phyloP scores from a whole-genome alignment of 2,888 invertebrate genomes.

The Hoplodrina ambigua region DNA sequence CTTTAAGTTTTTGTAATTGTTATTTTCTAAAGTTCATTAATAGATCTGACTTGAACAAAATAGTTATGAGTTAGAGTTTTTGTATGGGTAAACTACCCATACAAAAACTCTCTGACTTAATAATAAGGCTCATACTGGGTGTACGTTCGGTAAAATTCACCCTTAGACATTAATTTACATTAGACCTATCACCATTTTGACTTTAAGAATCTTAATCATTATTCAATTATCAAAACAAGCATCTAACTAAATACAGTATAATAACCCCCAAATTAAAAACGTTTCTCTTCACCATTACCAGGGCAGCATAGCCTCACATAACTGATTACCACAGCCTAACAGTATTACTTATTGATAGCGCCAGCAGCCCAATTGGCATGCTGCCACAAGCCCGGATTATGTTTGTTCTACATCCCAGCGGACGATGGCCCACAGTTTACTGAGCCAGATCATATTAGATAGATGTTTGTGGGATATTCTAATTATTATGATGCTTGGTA shows the following conservation, averaged over 20 bases:
- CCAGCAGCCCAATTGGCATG: slow-evolving; percentile 59
- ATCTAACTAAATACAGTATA: neutral
- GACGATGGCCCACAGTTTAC: slow-evolving; percentile 43
- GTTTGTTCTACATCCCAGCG: slow-evolving; percentile 57
- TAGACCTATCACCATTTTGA: too few species aligned
- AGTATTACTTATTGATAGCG: slow-evolving; percentile 62
- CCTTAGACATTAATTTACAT: too few species aligned
- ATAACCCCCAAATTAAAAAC: neutral
- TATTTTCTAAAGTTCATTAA: too few species aligned
- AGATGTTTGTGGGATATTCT: slow-evolving; percentile 38
- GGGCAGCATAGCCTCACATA: slow-evolving; percentile 23
- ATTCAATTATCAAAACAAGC: neutral
- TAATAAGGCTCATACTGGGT: too few species aligned
- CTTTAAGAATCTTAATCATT: too few species aligned
- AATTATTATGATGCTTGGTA: slow-evolving; percentile 17
- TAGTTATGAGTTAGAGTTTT: too few species aligned
- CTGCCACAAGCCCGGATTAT: slow-evolving; percentile 57
- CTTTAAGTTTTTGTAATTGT: too few species aligned
- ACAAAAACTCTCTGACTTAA: too few species aligned
- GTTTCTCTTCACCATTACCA: slow-evolving; percentile 15
- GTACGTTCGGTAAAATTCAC: too few species aligned
- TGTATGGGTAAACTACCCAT: too few species aligned
- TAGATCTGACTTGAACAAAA: too few species aligned
- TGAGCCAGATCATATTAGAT: slow-evolving; percentile 29
- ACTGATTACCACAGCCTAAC: slow-evolving; percentile 52